phyloP scores from a whole-genome alignment of 2,113 vertebrate genomes.

The Engystomops pustulosus region DNA sequence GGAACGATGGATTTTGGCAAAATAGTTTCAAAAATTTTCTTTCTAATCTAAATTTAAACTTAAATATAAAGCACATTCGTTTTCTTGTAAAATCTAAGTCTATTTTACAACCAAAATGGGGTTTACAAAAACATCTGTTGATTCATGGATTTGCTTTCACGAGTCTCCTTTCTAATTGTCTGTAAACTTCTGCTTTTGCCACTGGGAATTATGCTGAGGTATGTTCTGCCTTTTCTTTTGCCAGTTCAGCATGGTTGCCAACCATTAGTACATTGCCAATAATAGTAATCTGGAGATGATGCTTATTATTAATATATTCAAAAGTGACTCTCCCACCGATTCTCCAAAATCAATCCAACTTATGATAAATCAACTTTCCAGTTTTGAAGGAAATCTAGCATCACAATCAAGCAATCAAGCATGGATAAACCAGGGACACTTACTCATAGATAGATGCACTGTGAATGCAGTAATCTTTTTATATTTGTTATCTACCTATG shows the following conservation, averaged over 20 bases:
- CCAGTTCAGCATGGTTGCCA: not conserved
- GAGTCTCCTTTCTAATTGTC: conserved; percentile 37
- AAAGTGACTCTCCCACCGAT: not conserved
- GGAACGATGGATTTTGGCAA: not conserved
- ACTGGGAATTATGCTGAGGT: conserved; percentile 72
- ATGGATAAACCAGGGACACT: too few species aligned
- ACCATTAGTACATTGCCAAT: not conserved
- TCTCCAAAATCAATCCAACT: not conserved
- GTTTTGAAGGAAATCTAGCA: too few species aligned
- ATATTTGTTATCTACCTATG: too few species aligned
- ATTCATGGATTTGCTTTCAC: not conserved
- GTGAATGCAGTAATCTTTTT: too few species aligned
- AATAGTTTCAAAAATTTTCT: not conserved
- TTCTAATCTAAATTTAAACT: not conserved
- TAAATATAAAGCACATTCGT: not conserved
- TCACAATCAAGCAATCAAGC: too few species aligned
- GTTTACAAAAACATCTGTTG: not conserved
- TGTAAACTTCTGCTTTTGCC: conserved; percentile 71
- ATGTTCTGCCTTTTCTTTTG: conserved; percentile 60
- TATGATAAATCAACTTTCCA: too few species aligned
- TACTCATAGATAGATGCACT: too few species aligned
- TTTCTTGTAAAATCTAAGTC: not conserved
- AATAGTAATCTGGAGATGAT: not conserved
- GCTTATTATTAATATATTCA: not conserved
- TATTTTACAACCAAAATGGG: not conserved